Conservation (phyloP, 2,888 invertebrate species). For the Microctonus hyperodae region DNA sequence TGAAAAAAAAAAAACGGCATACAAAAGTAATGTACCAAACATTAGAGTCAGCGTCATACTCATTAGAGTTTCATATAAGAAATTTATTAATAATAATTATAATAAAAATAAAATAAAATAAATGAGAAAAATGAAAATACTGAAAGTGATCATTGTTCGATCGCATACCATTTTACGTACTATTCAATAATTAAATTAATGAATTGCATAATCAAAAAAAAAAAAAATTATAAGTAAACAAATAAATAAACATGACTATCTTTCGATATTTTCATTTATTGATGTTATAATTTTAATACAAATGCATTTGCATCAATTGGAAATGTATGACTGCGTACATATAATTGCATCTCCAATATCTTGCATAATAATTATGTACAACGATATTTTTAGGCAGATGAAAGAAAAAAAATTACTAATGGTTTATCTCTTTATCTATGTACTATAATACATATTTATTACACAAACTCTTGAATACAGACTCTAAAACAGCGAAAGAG, state of each 20-base stretch:
- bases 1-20: background rate
- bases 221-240: too few relatives aligned
- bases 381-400: background rate
- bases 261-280: conserved; percentile 1
- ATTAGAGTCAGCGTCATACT: background rate
- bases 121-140: background rate
- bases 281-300: background rate
- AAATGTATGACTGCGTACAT: background rate
- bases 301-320: background rate
- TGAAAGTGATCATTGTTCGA: conserved; percentile 6
- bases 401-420: background rate
- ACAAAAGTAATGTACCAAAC: background rate
- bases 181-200: background rate
- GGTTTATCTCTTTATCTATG: background rate
- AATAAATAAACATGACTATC: conserved; percentile 13
- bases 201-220: conserved; percentile 1
- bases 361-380: too few relatives aligned
- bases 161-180: background rate
- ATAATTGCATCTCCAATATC: background rate
- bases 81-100: background rate
- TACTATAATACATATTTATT: background rate
- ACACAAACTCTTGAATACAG: background rate
- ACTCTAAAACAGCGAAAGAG: background rate
- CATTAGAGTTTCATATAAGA: background rate
- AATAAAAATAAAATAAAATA: conserved; percentile 7